Conservation (phyloP, 2,113 vertebrate genomes). For the Copsychus sechellarum region DNA sequence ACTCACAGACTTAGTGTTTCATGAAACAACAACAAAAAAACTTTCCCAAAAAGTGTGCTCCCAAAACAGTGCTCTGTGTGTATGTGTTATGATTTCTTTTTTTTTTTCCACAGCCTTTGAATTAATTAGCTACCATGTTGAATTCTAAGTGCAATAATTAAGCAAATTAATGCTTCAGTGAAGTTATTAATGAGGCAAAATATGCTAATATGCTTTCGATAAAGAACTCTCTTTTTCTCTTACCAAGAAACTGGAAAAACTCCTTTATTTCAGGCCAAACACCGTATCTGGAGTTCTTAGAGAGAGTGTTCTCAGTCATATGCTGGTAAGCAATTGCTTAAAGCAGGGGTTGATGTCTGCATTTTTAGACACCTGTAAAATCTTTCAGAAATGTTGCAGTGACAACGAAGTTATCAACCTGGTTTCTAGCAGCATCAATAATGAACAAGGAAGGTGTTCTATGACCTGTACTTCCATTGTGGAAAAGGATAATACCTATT, state of each 20-base stretch:
- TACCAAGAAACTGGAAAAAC: conserved; percentile 73
- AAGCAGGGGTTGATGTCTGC: conserved; percentile 70
- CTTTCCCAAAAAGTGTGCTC: background rate
- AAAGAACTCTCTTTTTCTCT: conserved; percentile 73
- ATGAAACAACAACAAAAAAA: background rate
- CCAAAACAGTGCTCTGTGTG: background rate
- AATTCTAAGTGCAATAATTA: conserved; percentile 83
- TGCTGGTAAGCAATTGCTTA: conserved; percentile 57
- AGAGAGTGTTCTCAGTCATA: conserved; percentile 25
- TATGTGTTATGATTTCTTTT: conserved; percentile 61
- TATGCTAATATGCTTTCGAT: conserved; percentile 82
- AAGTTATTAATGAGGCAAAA: conserved; percentile 84
- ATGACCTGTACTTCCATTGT: conserved; percentile 17
- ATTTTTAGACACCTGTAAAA: conserved; percentile 61
- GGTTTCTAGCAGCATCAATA: background rate
- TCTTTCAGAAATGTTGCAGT: background rate
- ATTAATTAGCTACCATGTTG: conserved; percentile 80
- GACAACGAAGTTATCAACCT: conserved; percentile 4
- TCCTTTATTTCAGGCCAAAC: conserved; percentile 76
- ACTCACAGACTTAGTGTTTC: conserved; percentile 23
- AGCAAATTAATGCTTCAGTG: conserved; percentile 81
- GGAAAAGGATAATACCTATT: conserved; percentile 4
- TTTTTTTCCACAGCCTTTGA: conserved; percentile 48
- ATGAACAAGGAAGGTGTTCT: background rate
- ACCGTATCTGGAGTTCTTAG: conserved; percentile 76